Evolutionary conservation across 2,888 invertebrate species (phyloP).

Genomic region (Xestia sexstrigata): DNA sequence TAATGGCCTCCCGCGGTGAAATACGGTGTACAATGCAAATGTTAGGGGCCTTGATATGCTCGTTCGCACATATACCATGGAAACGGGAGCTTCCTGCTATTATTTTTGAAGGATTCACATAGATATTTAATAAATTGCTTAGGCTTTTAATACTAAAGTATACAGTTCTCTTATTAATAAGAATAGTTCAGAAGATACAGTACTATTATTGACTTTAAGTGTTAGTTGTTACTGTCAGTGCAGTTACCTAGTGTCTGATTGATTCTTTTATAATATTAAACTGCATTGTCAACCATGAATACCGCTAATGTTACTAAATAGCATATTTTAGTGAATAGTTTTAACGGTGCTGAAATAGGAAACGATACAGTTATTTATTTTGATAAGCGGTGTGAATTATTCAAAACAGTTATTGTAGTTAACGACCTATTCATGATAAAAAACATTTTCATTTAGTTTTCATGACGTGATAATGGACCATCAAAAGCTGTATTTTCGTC

Average conservation of each 20-base stretch:
- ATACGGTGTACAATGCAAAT: conserved; percentile 57
- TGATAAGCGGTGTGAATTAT: conserved; percentile 19
- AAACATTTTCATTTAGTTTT: conserved; percentile 9
- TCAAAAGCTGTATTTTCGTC: neutral
- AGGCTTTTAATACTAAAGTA: neutral
- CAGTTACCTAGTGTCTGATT: neutral
- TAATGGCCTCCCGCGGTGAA: conserved; percentile 54
- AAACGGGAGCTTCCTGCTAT: conserved; percentile 48
- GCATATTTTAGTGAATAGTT: conserved; percentile 34
- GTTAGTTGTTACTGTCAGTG: neutral
- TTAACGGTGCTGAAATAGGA: conserved; percentile 23
- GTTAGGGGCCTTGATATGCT: conserved; percentile 46
- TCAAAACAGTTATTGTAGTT: conserved; percentile 12
- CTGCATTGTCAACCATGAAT: conserved; percentile 22
- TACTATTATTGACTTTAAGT: neutral
- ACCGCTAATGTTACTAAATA: neutral
- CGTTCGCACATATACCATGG: conserved; percentile 39
- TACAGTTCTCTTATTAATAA: neutral
- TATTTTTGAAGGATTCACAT: conserved; percentile 21
- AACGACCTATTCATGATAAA: conserved; percentile 16
- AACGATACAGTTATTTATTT: conserved; percentile 44
- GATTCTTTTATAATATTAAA: neutral
- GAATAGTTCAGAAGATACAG: neutral
- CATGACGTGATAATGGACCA: conserved; percentile 8
- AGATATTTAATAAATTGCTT: neutral